These are phyloP conservation scores for Macrochelys suwanniensis DNA, from an alignment of 2,797 vertebrate genomes.

Conservation along the genomic window DNA sequence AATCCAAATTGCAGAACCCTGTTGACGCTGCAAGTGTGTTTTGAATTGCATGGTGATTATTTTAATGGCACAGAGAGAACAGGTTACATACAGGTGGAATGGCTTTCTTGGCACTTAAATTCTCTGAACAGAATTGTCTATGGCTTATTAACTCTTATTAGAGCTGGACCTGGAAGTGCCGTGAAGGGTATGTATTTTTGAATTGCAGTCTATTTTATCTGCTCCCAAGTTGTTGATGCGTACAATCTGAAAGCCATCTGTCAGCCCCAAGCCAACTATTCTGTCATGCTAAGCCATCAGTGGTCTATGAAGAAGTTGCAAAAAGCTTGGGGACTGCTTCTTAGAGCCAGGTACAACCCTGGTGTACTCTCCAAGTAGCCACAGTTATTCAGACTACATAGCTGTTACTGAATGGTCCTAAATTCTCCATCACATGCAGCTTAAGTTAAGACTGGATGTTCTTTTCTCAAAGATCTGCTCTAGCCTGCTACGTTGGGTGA, in stretches of 20 bases:
- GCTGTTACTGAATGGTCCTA: neutral
- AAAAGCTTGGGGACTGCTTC: neutral
- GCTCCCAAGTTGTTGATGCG: neutral
- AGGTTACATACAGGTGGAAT: neutral
- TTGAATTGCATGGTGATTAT: neutral
- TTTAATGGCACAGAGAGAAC: neutral
- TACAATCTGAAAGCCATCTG: neutral
- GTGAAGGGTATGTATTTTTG: neutral
- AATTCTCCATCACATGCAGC: neutral
- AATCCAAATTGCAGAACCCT: neutral
- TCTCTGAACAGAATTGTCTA: neutral
- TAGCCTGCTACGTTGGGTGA: neutral
- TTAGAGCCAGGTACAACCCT: neutral
- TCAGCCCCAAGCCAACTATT: neutral
- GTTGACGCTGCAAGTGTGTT: neutral
- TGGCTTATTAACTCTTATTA: neutral
- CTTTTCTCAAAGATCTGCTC: fast-evolving
- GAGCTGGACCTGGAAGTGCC: neutral
- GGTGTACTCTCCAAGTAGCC: neutral
- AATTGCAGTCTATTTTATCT: neutral
- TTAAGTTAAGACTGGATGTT: fast-evolving
- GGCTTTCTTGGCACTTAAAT: neutral
- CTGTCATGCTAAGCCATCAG: neutral
- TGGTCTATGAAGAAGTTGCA: neutral
- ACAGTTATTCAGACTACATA: neutral